A percentile compares a stretch with the other conserved stretches of the same genome.
phyloP scores from a whole-genome alignment of 2,113 vertebrate species.

The Bungarus multicinctus region DNA sequence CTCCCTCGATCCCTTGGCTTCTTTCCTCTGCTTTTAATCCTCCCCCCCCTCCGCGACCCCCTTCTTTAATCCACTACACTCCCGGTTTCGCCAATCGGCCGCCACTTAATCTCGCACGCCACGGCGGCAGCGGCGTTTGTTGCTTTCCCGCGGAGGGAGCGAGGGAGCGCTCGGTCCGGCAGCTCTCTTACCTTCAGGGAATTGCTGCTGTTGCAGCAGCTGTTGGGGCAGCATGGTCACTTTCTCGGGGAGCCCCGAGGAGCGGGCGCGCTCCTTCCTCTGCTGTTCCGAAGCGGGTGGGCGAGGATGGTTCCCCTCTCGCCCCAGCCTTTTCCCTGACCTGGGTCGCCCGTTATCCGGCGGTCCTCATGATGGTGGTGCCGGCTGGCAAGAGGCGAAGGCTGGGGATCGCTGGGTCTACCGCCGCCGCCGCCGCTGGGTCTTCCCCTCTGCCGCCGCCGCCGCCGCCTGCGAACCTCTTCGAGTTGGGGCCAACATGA shows the following conservation, averaged over 20 bases:
- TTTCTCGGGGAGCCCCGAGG: slow-evolving; percentile 50
- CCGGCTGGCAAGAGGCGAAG: slow-evolving; percentile 50
- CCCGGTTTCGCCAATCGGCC: slow-evolving; percentile 44
- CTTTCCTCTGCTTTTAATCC: slow-evolving; percentile 19
- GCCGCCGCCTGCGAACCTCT: slow-evolving; percentile 59
- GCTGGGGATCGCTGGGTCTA: slow-evolving; percentile 13
- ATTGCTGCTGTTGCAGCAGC: slow-evolving; percentile 67
- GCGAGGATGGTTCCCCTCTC: slow-evolving; percentile 28
- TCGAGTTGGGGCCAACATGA: slow-evolving; percentile 68
- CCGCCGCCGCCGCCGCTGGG: slow-evolving; percentile 12
- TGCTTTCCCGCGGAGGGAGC: slow-evolving; percentile 34
- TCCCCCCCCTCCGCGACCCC: neutral
- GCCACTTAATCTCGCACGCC: neutral
- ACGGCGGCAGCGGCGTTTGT: neutral
- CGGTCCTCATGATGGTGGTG: slow-evolving; percentile 46
- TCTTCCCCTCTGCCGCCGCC: slow-evolving; percentile 20
- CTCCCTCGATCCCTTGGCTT: neutral
- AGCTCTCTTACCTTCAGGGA: slow-evolving; percentile 69
- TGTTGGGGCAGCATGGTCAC: slow-evolving; percentile 74
- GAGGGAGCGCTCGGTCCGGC: neutral
- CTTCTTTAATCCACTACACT: slow-evolving; percentile 14
- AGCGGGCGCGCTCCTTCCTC: slow-evolving; percentile 37
- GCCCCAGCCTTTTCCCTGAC: slow-evolving; percentile 29
- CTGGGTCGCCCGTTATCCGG: slow-evolving; percentile 51
- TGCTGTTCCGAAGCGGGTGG: slow-evolving; percentile 56